Base-by-base conservation (phyloP, 2,113 vertebrate genomes). In the Mirza zaza region DNA sequence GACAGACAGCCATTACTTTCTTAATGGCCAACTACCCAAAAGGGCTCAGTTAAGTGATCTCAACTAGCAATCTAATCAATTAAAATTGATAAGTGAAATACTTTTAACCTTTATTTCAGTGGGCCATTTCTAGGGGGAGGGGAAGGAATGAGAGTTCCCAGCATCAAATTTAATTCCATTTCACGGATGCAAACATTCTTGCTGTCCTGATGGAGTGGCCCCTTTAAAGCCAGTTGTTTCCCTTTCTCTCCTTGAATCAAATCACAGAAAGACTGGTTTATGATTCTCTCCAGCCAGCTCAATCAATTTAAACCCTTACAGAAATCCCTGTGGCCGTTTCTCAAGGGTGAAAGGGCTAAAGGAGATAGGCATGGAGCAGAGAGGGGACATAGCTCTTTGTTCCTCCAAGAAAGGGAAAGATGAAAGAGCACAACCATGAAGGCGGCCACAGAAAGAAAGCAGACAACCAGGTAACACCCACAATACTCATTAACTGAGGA, bases 61-160 rank as follows among this genome's bases (percentile, higher is more conserved):
- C 97, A 97, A 97, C 95, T 97, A 97, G 95, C 77, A 95, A 97
- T 70, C 94, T 85, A 97, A 97, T 93, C 93, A 96, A 96, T 97
- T 97, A 96, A 94, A 94, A 97, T 20, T 97, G 94, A 61, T 97
- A 94, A 97, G 85, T 81, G 79, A 90, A 96, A 97, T 77, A 96
- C 93, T 87, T 94, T 96, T 92, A 96, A 96, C 87, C 68, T 97
- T 97, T 83, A 92, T 88, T 96, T 96, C 91, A 97, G 94, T 45
- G 87, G 96, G 29, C 63, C 85, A 85, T 73, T 87, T 75, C 79
- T 65, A 68, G 32, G 42, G 63, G 80, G 59, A 93, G 48, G 18
- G 75, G 87, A 86, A 88, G 61, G 59, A 85, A 94, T 29, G n/a
- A 67, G 84, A 61, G 94, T 97, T 94, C 71, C 93, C 81, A 97